These are phyloP conservation scores for Euthynnus affinis DNA, from an alignment of 2,797 vertebrate species.

Conservation along the genomic window DNA sequence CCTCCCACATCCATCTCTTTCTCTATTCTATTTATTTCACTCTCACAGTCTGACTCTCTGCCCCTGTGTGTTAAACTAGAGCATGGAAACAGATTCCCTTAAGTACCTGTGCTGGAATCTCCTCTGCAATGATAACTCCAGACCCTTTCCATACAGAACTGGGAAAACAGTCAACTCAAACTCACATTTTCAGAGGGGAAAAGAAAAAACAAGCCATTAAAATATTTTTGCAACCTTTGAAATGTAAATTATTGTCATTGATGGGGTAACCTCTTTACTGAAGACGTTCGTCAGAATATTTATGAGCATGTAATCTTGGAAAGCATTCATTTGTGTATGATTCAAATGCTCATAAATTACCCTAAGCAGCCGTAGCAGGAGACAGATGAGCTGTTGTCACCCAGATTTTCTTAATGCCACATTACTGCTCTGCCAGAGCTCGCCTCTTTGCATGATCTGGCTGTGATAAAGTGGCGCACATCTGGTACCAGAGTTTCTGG, in stretches of 20 bases:
- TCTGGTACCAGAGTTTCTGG: conserved; percentile 55
- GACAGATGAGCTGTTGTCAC: conserved; percentile 78
- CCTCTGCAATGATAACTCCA: conserved; percentile 73
- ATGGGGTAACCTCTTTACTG: conserved; percentile 56
- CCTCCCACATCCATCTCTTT: conserved; percentile 49
- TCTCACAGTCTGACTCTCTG: conserved; percentile 44
- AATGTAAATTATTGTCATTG: conserved; percentile 68
- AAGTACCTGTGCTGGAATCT: conserved; percentile 79
- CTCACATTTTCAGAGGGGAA: conserved; percentile 45
- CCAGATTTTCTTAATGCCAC: conserved; percentile 71
- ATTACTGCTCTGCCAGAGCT: conserved; percentile 69
- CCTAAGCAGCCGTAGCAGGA: conserved; percentile 49
- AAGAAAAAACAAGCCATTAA: conserved; percentile 42
- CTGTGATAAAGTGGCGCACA: conserved; percentile 49
- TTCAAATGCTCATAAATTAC: conserved; percentile 76
- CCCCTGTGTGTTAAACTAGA: conserved; percentile 54
- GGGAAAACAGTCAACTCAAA: conserved; percentile 68
- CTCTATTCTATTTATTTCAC: conserved; percentile 70
- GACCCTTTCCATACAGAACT: conserved; percentile 74
- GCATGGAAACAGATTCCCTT: conserved; percentile 75
- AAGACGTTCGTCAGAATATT: conserved; percentile 61
- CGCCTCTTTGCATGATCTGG: conserved; percentile 52
- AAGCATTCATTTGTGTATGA: conserved; percentile 59
- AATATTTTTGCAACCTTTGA: conserved; percentile 63
- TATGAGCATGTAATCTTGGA: conserved; percentile 69